These are phyloP conservation scores for Phenganax stokvisi DNA, from an alignment of 92 coral and sea anemone genomes.

Conservation along the genomic window DNA sequence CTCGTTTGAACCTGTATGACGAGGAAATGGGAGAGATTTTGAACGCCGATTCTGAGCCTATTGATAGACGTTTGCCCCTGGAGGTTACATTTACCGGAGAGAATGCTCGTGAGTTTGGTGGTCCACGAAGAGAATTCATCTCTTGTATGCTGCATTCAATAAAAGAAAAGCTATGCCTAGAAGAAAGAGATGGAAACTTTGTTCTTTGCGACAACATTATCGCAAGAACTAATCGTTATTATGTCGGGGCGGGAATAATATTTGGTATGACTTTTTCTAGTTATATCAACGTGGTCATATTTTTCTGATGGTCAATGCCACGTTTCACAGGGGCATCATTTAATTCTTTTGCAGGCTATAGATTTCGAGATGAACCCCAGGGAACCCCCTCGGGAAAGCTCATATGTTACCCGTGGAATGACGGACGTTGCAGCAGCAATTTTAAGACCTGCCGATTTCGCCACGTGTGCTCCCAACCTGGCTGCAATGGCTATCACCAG, in stretches of 20 bases:
- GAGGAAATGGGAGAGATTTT: slow-evolving; percentile 49
- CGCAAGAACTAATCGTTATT: background rate
- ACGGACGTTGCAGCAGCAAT: background rate
- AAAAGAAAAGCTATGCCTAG: slow-evolving; percentile 24
- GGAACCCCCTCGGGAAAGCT: background rate
- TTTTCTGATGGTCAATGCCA: no score
- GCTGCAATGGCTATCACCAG: background rate
- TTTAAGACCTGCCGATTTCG: background rate
- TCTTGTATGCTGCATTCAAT: slow-evolving; percentile 20
- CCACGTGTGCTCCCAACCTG: background rate
- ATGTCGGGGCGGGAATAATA: slow-evolving; percentile 40
- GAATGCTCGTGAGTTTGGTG: slow-evolving; percentile 49
- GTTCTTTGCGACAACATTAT: slow-evolving; percentile 3
- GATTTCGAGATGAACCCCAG: slow-evolving; percentile 5
- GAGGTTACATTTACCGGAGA: slow-evolving; percentile 51
- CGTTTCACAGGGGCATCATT: no score
- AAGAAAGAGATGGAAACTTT: slow-evolving; percentile 15
- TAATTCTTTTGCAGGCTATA: no score
- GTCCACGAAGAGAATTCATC: slow-evolving; percentile 46
- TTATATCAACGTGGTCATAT: no score
- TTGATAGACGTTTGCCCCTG: slow-evolving; percentile 43
- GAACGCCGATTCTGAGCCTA: background rate
- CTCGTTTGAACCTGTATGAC: slow-evolving; percentile 22
- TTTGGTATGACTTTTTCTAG: no score
- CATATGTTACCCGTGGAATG: background rate